A percentile compares a stretch with the other conserved stretches of the same genome.
These are phyloP conservation scores for Sceliomorpha sp. DNA, from an alignment of 2,888 invertebrate genomes.

Conservation along the genomic window DNA sequence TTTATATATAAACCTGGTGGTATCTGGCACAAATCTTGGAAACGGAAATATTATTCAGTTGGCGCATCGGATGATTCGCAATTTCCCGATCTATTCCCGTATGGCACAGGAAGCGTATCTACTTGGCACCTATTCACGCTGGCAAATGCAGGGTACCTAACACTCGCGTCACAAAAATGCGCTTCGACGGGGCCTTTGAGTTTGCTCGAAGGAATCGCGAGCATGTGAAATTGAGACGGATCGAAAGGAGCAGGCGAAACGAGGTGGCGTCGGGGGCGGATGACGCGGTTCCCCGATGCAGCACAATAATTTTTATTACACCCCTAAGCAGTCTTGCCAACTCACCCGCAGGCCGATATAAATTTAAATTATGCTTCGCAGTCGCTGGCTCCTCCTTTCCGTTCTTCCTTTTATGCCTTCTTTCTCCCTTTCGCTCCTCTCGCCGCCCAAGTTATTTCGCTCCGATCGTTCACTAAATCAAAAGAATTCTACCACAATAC, in stretches of 20 bases:
- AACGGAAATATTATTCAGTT: slow-evolving; percentile 36
- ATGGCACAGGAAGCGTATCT: slow-evolving; percentile 26
- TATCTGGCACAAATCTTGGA: slow-evolving; percentile 14
- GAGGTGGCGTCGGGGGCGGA: too few species aligned
- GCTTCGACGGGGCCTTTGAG: slow-evolving; percentile 17
- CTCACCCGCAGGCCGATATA: slow-evolving; percentile 55
- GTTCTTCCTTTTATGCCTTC: slow-evolving; percentile 22
- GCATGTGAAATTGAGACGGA: slow-evolving; percentile 24
- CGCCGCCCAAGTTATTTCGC: slow-evolving; percentile 43
- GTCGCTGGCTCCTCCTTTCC: slow-evolving; percentile 12
- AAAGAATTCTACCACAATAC: slow-evolving; percentile 43
- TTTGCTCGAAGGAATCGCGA: slow-evolving; percentile 15
- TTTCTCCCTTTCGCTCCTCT: slow-evolving; percentile 28
- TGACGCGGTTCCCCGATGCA: not conserved
- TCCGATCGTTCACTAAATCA: slow-evolving; percentile 51
- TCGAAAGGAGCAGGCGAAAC: not conserved
- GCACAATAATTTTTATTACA: slow-evolving; percentile 55
- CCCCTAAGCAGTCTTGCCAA: slow-evolving; percentile 51
- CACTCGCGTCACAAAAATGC: slow-evolving; percentile 17
- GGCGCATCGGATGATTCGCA: slow-evolving; percentile 43
- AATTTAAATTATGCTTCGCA: slow-evolving; percentile 61
- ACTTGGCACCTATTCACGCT: slow-evolving; percentile 39
- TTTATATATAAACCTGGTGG: slow-evolving; percentile 48
- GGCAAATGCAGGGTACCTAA: slow-evolving; percentile 32
- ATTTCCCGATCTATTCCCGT: slow-evolving; percentile 34